Base-by-base conservation (phyloP, 2,797 vertebrate species). In the Tapirus indicus region DNA sequence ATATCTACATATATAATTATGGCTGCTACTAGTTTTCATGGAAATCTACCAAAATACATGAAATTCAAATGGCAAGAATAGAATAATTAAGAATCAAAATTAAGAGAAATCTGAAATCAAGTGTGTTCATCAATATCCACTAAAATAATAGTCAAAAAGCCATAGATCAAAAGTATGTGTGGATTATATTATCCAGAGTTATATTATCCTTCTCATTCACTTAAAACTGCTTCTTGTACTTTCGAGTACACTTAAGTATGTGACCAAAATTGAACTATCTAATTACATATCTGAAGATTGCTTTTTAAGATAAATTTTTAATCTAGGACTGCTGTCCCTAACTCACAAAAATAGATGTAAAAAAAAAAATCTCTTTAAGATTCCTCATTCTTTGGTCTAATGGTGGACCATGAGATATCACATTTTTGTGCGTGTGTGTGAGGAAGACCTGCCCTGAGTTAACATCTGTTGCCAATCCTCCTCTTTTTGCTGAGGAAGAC, bases 31-130 rank as follows among this genome's bases (percentile, higher is more conserved):
- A 86, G 62, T 56, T 88, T 91, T 91, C 83, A 91, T 49, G 52
- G 35, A 87, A 78, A 88, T 84, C 85, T 91, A 90, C 23, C 29
- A 68, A 95, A 89, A 52, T 52, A 88, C 3, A 62, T 12, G 78
- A 89, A 97, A 93, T 91, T 85, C 83, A 96, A 91, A 77, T 82
- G 86, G 71, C 16, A 94, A 87, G 35, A 88, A 94, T 12, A 90
- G 62, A 93, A 95, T 47, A 69, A 91, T 91, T 75, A 66, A 47
- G 47, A 71, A 77, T 78, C n/a, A 85, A 14, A 85, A 95, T 75
- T 88, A 75, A 95, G 32, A 83, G 16, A 82, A 93, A 82, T 49
- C 68, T 75, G 13, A 95, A 97, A 93, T 96, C 25, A 82, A 79
- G 12, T 62, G 32, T 56, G 25, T 91, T 95, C 71, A 64, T 38